phyloP scores from a whole-genome alignment of 2,888 invertebrate genomes.

The Phaonia tiefii region DNA sequence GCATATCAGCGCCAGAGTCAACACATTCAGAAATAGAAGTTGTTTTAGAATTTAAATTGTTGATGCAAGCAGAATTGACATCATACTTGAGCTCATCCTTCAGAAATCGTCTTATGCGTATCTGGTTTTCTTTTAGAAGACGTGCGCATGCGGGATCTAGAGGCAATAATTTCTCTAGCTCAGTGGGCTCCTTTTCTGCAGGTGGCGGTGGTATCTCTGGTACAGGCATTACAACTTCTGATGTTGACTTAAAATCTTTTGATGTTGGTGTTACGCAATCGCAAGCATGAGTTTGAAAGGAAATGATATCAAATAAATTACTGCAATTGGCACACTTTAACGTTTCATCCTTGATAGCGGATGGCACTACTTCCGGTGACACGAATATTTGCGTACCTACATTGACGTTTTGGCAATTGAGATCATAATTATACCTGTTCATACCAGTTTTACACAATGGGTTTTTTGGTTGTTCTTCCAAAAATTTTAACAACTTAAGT shows the following conservation, averaged over 20 bases:
- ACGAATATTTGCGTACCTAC: conserved; percentile 46
- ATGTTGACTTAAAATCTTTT: no score
- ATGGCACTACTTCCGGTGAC: conserved; percentile 24
- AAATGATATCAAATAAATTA: conserved; percentile 71
- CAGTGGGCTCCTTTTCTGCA: conserved; percentile 66
- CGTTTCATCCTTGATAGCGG: no score
- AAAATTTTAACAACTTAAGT: conserved; percentile 72
- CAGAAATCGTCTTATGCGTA: conserved; percentile 77
- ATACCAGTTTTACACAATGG: conserved; percentile 3
- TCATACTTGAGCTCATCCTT: conserved; percentile 79
- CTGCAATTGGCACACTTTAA: conserved; percentile 76
- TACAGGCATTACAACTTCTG: neutral
- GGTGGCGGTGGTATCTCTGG: conserved; percentile 29
- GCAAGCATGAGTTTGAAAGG: conserved; percentile 75
- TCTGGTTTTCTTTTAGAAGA: conserved; percentile 77
- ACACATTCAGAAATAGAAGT: neutral
- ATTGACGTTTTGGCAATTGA: neutral
- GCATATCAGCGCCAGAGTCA: neutral
- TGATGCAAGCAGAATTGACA: conserved; percentile 68
- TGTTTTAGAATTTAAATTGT: conserved; percentile 10
- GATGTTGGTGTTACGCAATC: conserved; percentile 68
- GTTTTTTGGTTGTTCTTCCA: conserved; percentile 66
- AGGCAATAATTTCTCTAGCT: conserved; percentile 68
- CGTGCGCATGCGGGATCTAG: conserved; percentile 73
- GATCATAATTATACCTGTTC: neutral